Conservation (phyloP, 1,140 invertebrate species). For the Platyura marginata region DNA sequence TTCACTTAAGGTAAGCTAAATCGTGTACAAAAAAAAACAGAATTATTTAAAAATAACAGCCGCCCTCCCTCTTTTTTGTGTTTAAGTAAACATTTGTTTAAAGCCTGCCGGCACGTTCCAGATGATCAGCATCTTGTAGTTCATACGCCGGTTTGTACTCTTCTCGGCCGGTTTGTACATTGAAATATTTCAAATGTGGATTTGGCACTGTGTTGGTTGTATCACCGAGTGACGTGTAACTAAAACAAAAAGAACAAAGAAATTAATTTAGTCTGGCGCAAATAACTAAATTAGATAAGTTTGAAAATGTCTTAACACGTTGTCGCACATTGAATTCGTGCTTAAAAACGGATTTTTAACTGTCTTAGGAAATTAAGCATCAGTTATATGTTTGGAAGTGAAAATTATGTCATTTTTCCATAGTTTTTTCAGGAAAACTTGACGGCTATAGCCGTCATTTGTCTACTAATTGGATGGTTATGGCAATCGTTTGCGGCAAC, state of each 20-base stretch:
- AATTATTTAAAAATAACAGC: background rate
- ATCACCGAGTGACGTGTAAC: slow-evolving; percentile 74
- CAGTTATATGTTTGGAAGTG: too few species aligned
- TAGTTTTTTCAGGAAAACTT: too few species aligned
- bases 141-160: slow-evolving; percentile 62
- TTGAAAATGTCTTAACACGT: background rate
- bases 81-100: too few species aligned
- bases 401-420: too few species aligned
- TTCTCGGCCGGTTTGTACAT: slow-evolving; percentile 24
- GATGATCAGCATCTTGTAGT: slow-evolving; percentile 37
- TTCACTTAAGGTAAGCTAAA: too few species aligned
- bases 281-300: background rate
- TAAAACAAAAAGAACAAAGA: slow-evolving; percentile 22
- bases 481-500: too few species aligned
- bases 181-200: slow-evolving; percentile 39
- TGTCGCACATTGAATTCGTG: too few species aligned
- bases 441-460: too few species aligned
- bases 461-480: too few species aligned
- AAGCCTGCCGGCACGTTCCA: slow-evolving; percentile 55
- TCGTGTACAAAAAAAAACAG: background rate
- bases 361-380: too few species aligned
- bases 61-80: background rate
- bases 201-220: slow-evolving; percentile 62
- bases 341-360: too few species aligned
- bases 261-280: slow-evolving; percentile 2